Base-by-base conservation (phyloP, 2,888 invertebrate genomes). In the Ormyrus rosae region DNA sequence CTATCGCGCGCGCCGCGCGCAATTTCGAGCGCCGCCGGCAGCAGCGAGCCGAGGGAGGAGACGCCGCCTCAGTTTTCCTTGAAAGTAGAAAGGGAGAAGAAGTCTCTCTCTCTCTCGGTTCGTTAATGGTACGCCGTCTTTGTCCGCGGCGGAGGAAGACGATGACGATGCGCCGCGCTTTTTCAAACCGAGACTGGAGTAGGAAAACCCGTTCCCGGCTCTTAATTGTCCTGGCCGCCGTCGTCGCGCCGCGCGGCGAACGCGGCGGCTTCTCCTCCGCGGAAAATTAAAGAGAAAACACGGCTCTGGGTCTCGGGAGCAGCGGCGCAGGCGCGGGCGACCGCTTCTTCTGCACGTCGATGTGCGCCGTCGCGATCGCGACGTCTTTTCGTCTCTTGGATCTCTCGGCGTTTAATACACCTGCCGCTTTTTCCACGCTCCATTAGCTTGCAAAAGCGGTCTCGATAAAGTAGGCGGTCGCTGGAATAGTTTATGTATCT, bases 1-100 rank as follows among this genome's bases (percentile, higher is more conserved):
- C 65, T 4, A 34, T 51, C 11, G 34, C 58, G 67, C 45, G 13
- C 51, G 19, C n/a, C 48, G 48, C 11, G 6, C 7, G 46, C 6
- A 11, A 10, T 34, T 61, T 8, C 34, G 19, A 56, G 56, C 53
- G 53, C 9, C 34, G 34, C 4, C 34, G 2, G 34, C 34, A 13
- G 19, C 19, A 19, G 19, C 19, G 19, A 19, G 34, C 34, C 34
- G 34, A 34, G 34, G 34, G 34, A 34, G 34, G 11, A 53, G 53
- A 8, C n/a, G 13, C 11, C 11, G 13, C n/a, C 11, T 63, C 7
- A 46, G 50, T 63, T 72, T 73, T 73, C 63, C 72, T 64, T 55
- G 55, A 61, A 60, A 65, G 56, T 63, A 53, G 56, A 56, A 56
- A 60, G 50, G 67, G 51, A 60, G 51, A 60, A 60, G 34, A 55